Evolutionary conservation across 2,797 vertebrate genomes (phyloP).

Genomic region (Muscicapa comitata): DNA sequence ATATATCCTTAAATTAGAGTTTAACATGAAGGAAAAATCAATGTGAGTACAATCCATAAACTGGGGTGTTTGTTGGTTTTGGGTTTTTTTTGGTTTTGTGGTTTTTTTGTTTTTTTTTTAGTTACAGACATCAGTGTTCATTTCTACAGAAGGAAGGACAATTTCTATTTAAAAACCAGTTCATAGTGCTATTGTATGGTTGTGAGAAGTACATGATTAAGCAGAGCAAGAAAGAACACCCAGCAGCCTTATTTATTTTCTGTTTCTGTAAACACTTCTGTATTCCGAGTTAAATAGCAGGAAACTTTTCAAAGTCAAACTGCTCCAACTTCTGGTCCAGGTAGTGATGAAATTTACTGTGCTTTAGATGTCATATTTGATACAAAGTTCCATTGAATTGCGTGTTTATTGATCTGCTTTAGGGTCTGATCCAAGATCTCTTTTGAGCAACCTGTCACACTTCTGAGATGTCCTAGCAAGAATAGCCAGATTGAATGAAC

Average conservation of each 20-base stretch:
- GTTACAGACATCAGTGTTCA: neutral
- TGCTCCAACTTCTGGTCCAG: neutral
- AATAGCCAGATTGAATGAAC: neutral
- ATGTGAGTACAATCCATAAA: neutral
- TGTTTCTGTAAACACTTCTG: neutral
- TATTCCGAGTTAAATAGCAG: neutral
- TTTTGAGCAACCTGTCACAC: neutral
- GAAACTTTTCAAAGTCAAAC: neutral
- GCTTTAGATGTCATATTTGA: neutral
- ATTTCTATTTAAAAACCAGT: neutral
- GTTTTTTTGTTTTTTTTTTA: neutral
- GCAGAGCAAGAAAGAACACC: neutral
- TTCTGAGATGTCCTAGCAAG: neutral
- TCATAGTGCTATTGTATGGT: neutral
- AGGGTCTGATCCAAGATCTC: neutral
- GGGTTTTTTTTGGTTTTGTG: neutral
- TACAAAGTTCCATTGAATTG: neutral
- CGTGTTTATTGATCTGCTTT: neutral
- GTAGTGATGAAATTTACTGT: neutral
- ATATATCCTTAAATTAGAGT: neutral
- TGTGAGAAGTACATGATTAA: neutral
- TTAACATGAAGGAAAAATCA: neutral
- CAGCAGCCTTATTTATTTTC: neutral
- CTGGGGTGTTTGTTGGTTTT: rapidly evolving
- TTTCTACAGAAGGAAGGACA: neutral